Evolutionary conservation across 1,140 invertebrate species (phyloP), one percentile per base, ranked within the genome.

Genomic region (Microplitis mediator): DNA sequence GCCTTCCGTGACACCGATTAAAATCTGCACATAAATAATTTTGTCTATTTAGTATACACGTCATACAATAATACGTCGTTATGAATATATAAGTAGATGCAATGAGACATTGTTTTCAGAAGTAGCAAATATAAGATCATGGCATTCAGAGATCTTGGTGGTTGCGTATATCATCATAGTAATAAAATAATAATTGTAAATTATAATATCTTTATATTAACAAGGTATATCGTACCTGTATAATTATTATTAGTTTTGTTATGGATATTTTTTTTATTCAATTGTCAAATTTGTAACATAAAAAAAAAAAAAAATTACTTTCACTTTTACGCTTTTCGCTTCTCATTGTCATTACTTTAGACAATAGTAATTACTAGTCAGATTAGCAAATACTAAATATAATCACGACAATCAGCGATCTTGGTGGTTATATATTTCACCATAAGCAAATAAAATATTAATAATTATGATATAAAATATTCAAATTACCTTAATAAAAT

Each of bases 111-210:
- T 45, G 39, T 45, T 14, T 11, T 63, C 61, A 39, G 61, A 23
- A 63, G 61, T 63, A 63, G 61, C 35, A 63, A 63, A 63, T 63
- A 63, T 65, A 45, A 63, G 74, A 77, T 80, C 78, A 80, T 73
- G 62, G 76, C 78, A 72, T n/a, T 80, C 78, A 79, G 54, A 76
- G 74, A 79, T 79, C 73, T 80, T 79, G 77, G 77, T 76, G 77
- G 75, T 64, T 61, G 69, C 51, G 8, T 68, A 34, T 71, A 32
- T 68, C 69, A 71, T 70, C 62, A 74, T 74, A 31, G 5, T 56
- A 56, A 16, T 56, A 14, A 56, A 56, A 23, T 13, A 16, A 56
- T 6, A 13, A 56, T 56, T 56, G 6, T 13, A 9, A 45, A 6
- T 45, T 45, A 6, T 45, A 45, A 45, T 45, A 5, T 45, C 8